These are phyloP conservation scores for Coryphaenoides rupestris DNA, from an alignment of 2,113 vertebrate genomes.

Conservation along the genomic window DNA sequence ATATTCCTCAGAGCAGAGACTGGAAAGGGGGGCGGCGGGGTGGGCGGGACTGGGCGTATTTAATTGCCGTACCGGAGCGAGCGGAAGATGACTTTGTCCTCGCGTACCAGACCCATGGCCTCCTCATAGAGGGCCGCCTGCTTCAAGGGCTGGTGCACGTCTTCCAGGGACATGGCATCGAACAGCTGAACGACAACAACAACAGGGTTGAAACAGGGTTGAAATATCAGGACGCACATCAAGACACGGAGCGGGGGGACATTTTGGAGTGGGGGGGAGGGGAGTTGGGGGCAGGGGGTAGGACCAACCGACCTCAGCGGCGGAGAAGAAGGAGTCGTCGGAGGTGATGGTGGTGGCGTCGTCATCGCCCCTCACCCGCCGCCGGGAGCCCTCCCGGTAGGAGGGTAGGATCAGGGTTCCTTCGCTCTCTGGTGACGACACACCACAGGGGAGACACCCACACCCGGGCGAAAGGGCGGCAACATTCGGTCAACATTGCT, in stretches of 20 bases:
- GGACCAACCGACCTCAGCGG: constrained; percentile 81
- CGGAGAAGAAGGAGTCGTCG: constrained; percentile 94
- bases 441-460: not conserved
- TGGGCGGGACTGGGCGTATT: too few species aligned
- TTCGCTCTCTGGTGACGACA: constrained; percentile 76
- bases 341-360: constrained; percentile 84
- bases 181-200: constrained; percentile 75
- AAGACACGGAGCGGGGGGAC: too few species aligned
- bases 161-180: constrained; percentile 77
- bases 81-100: constrained; percentile 79
- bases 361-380: constrained; percentile 70
- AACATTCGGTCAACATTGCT: too few species aligned
- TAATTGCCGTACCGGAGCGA: constrained; percentile 78
- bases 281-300: not conserved
- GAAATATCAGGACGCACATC: not conserved
- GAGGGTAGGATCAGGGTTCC: constrained; percentile 85
- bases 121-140: constrained; percentile 89
- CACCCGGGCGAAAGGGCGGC: too few species aligned
- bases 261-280: too few species aligned
- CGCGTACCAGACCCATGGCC: constrained; percentile 80
- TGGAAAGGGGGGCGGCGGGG: too few species aligned
- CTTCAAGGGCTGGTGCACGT: constrained; percentile 76
- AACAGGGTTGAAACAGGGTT: not conserved
- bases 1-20: not conserved
- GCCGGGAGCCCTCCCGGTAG: constrained; percentile 73